Conservation (phyloP, 2,888 invertebrate genomes). For the Caenorhabditis japonica region DNA sequence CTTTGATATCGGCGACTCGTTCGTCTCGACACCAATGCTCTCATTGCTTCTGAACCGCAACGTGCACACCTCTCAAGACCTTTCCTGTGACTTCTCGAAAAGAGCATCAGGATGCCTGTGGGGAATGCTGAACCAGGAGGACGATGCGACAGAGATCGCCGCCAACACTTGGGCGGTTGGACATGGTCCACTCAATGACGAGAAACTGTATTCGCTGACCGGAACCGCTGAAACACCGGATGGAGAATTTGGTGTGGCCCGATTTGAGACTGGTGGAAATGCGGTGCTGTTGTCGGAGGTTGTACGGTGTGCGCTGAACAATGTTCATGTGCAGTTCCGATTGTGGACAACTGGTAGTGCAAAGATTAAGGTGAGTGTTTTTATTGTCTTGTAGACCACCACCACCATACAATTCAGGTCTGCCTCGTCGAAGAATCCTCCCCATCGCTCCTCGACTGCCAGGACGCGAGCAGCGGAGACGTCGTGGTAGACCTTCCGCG, state of each 20-base stretch:
- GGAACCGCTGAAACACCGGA: conserved; percentile 65
- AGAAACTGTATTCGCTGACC: conserved; percentile 72
- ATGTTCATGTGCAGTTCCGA: conserved; percentile 62
- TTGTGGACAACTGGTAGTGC: conserved; percentile 66
- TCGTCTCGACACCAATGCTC: conserved; percentile 73
- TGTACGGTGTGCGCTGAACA: conserved; percentile 59
- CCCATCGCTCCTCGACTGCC: conserved; percentile 66
- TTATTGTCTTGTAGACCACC: too few relatives aligned
- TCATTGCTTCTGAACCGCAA: conserved; percentile 68
- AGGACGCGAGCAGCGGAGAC: conserved; percentile 58
- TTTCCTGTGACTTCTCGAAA: conserved; percentile 73
- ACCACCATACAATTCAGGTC: conserved; percentile 36
- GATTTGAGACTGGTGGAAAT: conserved; percentile 65
- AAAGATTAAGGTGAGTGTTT: conserved; percentile 61
- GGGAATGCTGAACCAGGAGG: conserved; percentile 61
- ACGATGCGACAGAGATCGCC: conserved; percentile 54
- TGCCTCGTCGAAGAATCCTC: conserved; percentile 67
- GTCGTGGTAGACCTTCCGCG: conserved; percentile 66
- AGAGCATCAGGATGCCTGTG: conserved; percentile 73
- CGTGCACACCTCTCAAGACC: conserved; percentile 71
- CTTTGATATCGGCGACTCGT: conserved; percentile 71
- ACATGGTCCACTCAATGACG: conserved; percentile 70
- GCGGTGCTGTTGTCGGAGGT: conserved; percentile 66
- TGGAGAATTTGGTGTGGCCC: conserved; percentile 71
- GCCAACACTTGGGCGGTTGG: conserved; percentile 69